phyloP scores from a whole-genome alignment of 2,797 vertebrate species.

The Melanotaenia parkinsoni region DNA sequence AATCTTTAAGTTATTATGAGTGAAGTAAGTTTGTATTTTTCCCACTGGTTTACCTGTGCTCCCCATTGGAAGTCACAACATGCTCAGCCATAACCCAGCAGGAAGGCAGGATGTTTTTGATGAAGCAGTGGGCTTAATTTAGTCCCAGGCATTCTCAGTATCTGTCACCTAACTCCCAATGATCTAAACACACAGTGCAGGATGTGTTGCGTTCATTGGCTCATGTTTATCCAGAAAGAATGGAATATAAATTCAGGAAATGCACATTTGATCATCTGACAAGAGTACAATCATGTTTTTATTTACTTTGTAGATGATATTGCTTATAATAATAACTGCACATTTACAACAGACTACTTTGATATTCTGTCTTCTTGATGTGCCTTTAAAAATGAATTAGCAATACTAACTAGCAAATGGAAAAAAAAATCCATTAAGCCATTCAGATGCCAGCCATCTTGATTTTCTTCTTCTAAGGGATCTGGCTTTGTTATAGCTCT shows the following conservation, averaged over 20 bases:
- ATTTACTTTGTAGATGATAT: conserved; percentile 1
- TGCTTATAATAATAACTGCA: conserved; percentile 10
- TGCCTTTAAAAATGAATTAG: conserved; percentile 40
- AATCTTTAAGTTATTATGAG: neutral
- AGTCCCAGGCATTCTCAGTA: conserved; percentile 85
- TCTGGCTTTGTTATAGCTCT: conserved; percentile 61
- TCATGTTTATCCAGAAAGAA: conserved; percentile 62
- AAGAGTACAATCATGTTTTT: conserved; percentile 27
- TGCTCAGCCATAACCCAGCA: conserved; percentile 74
- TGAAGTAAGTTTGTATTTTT: conserved; percentile 14
- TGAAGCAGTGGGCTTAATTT: conserved; percentile 86
- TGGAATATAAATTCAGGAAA: conserved; percentile 61
- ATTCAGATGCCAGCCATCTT: conserved; percentile 58
- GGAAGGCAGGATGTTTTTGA: conserved; percentile 88
- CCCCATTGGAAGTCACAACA: conserved; percentile 75
- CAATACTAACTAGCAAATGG: conserved; percentile 38
- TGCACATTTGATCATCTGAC: conserved; percentile 37
- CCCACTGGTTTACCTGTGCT: conserved; percentile 64
- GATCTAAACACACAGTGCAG: conserved; percentile 64
- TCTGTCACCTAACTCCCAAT: conserved; percentile 81
- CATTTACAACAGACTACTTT: conserved; percentile 18
- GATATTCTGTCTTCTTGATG: conserved; percentile 29
- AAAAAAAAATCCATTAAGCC: conserved; percentile 47
- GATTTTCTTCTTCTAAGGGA: conserved; percentile 50
- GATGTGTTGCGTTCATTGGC: conserved; percentile 51